Conservation (phyloP, 2,888 invertebrate genomes). For the Agonopterix alstromeriana region DNA sequence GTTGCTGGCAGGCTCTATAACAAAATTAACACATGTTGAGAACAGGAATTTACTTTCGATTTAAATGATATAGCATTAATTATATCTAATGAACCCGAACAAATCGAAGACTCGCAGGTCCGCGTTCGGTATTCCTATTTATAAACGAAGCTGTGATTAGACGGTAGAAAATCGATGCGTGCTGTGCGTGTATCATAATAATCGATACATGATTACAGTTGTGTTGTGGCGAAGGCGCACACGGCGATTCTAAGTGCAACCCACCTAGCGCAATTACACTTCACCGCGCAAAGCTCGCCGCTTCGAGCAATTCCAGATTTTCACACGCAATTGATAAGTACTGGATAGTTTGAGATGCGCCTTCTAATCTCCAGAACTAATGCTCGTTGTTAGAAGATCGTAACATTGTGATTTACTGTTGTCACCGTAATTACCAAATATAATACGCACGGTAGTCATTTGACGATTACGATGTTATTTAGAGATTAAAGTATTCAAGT, state of each 20-base stretch:
- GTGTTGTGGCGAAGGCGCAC: conserved; percentile 24
- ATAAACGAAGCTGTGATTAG: conserved; percentile 42
- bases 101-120: conserved; percentile 35
- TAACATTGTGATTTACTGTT: conserved; percentile 8
- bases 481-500: too few relatives aligned
- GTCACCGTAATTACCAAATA: too few relatives aligned
- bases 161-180: conserved; percentile 32
- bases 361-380: conserved; percentile 19
- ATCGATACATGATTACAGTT: conserved; percentile 57
- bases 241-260: conserved; percentile 40
- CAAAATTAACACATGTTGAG: conserved; percentile 19
- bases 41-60: neutral
- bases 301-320: conserved; percentile 47
- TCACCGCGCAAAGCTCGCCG: conserved; percentile 35
- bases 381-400: conserved; percentile 22
- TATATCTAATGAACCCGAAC: conserved; percentile 36
- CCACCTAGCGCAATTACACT: conserved; percentile 49
- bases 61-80: conserved; percentile 12
- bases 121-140: conserved; percentile 21
- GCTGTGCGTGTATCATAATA: conserved; percentile 44
- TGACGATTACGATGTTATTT: too few relatives aligned
- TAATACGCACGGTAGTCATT: too few relatives aligned
- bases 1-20: conserved; percentile 70
- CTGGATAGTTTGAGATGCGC: conserved; percentile 3
- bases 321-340: conserved; percentile 52